Evolutionary conservation across 2,888 invertebrate genomes (phyloP), one percentile per base, ranked within the genome.

Genomic region (Erpobdella octoculata): DNA sequence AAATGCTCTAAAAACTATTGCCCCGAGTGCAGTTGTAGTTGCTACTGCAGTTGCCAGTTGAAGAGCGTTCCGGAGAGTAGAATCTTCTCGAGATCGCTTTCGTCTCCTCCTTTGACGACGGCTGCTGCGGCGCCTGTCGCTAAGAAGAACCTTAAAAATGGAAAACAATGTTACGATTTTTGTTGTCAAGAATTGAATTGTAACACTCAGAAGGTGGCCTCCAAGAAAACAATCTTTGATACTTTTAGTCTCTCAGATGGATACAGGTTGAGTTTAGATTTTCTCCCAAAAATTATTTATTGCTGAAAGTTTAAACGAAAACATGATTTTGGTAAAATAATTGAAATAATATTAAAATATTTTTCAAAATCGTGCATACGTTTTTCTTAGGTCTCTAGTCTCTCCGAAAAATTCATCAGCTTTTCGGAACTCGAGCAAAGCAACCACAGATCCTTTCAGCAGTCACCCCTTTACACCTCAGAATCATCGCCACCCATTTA

Each of bases 211-310:
- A 21, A 21, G 53, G 28, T 25, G 28, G 8, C 53, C 4, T 21
- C 21, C 21, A 28, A 28, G 21, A 53, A 28, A 53, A 53, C 21
- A 28, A 53, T 53, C 21, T 53, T 53, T 15, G 53, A 53, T 28
- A 53, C 53, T 53, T 53, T 53, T 53, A 53, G 53, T 12, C 53
- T 53, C 28, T 53, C 53, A 53, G 53, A 53, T 53, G 28, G 28
- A 25, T 53, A 53, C 53, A 53, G 53, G 53, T 53, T 6, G 28
- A 3, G 21, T 5, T 46, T n/a, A 2, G 18, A 9, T 2, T 1
- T 25, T 1, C 28, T 18, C 28, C 4, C 21, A 53, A 4, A 1
- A 53, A 1, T 41, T 41, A 12, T 12, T 41, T 41, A 41, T 41
- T 41, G 41, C 18, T 41, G 41, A 9, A 9, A 9, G 9, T 41